phyloP scores from a whole-genome alignment of 2,113 vertebrate species.

The Prunella fulvescens region DNA sequence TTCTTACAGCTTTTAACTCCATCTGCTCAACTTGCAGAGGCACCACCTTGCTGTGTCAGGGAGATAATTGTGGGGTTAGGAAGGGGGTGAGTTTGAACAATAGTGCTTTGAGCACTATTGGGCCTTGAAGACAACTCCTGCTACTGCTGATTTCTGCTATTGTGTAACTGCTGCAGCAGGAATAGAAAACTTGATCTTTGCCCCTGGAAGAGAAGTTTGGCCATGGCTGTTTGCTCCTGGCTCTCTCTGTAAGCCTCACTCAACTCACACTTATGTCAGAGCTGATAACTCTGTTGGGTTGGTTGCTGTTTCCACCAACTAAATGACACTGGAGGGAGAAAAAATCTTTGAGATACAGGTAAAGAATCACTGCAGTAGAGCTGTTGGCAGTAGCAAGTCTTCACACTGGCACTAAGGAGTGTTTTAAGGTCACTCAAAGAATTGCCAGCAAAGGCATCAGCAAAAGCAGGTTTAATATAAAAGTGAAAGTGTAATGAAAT shows the following conservation, averaged over 20 bases:
- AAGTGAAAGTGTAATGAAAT: background rate
- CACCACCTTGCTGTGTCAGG: background rate
- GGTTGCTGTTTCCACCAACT: background rate
- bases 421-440: background rate
- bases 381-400: background rate
- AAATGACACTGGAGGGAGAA: background rate
- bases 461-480: background rate
- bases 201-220: background rate
- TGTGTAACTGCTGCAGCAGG: background rate
- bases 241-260: background rate
- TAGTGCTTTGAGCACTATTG: background rate
- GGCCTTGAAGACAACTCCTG: background rate
- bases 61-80: accelerated
- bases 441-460: background rate
- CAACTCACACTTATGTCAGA: background rate
- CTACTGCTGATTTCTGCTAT: background rate
- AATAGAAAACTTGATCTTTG: background rate
- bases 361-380: background rate
- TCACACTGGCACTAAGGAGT: background rate
- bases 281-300: background rate
- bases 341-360: background rate
- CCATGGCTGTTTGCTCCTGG: background rate
- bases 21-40: background rate
- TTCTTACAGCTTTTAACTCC: background rate
- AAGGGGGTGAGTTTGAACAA: background rate